Evolutionary conservation across 2,113 vertebrate genomes (phyloP).

Genomic region (Monopterus albus): DNA sequence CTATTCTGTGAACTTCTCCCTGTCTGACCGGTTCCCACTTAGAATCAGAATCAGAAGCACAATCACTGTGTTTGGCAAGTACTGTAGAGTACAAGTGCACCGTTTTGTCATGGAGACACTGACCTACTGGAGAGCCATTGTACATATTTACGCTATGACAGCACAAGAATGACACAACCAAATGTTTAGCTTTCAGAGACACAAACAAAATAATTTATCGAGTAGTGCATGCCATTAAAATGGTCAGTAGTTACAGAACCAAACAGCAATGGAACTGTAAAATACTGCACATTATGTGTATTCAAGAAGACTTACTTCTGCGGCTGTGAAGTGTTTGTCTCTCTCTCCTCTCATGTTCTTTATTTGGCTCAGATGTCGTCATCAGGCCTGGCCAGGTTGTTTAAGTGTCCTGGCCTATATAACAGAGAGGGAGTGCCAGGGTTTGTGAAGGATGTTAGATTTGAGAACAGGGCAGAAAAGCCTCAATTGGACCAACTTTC

Average conservation of each 20-base stretch:
- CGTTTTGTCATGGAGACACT: neutral
- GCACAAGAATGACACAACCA: too few relatives aligned
- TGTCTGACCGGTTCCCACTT: conserved; percentile 22
- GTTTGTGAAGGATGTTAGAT: neutral
- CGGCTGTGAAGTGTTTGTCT: conserved; percentile 6
- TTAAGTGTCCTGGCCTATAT: conserved; percentile 25
- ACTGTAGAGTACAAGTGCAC: conserved; percentile 5
- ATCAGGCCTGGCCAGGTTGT: neutral
- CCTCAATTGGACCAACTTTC: conserved; percentile 9
- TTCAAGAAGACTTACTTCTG: neutral
- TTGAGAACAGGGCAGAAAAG: neutral
- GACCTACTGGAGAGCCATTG: neutral
- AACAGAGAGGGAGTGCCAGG: neutral
- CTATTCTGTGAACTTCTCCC: conserved; percentile 18
- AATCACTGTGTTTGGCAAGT: conserved; percentile 18
- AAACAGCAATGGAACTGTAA: neutral
- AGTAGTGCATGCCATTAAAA: too few relatives aligned
- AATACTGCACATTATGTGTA: neutral
- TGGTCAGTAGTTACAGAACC: too few relatives aligned
- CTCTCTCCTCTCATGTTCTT: neutral
- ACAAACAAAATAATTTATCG: too few relatives aligned
- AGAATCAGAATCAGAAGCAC: conserved; percentile 36
- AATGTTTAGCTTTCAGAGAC: too few relatives aligned
- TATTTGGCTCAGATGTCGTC: conserved; percentile 31
- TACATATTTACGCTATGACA: too few relatives aligned